Evolutionary conservation across 1,140 invertebrate species (phyloP).

Genomic region (Idris sp.): DNA sequence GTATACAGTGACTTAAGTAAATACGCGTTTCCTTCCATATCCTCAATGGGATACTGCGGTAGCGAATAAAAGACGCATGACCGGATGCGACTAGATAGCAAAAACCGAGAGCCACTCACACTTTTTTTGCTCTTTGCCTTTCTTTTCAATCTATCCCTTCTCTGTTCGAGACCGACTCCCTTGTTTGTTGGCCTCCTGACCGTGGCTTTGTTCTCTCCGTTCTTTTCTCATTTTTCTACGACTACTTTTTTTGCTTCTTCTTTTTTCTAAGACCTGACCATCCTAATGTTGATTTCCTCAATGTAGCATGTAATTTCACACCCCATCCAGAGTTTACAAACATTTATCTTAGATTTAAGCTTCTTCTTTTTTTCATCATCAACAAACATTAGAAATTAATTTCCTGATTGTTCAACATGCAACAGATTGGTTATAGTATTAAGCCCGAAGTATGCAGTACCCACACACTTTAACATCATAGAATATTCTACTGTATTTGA

Average conservation of each 20-base stretch:
- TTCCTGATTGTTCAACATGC: slow-evolving; percentile 26
- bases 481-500: slow-evolving; percentile 41
- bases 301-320: slow-evolving; percentile 61
- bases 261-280: slow-evolving; percentile 21
- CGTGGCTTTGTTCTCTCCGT: slow-evolving; percentile 55
- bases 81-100: slow-evolving; percentile 73
- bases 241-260: slow-evolving; percentile 24
- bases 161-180: slow-evolving; percentile 48
- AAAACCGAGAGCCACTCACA: slow-evolving; percentile 71
- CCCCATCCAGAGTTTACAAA: no score
- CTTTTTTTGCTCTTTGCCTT: slow-evolving; percentile 61
- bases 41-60: slow-evolving; percentile 53
- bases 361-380: no score
- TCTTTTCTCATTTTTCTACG: slow-evolving; percentile 25
- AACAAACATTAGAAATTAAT: slow-evolving; percentile 41
- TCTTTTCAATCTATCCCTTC: slow-evolving; percentile 62
- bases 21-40: slow-evolving; percentile 68
- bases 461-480: slow-evolving; percentile 46
- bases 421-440: slow-evolving; percentile 46
- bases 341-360: no score
- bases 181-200: slow-evolving; percentile 47
- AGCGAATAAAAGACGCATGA: slow-evolving; percentile 66
- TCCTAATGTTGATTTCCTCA: slow-evolving; percentile 53
- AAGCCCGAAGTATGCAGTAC: slow-evolving; percentile 35
- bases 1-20: slow-evolving; percentile 72